These are phyloP conservation scores for Adelognathus sp. DNA, from an alignment of 2,888 invertebrate genomes.

Conservation along the genomic window DNA sequence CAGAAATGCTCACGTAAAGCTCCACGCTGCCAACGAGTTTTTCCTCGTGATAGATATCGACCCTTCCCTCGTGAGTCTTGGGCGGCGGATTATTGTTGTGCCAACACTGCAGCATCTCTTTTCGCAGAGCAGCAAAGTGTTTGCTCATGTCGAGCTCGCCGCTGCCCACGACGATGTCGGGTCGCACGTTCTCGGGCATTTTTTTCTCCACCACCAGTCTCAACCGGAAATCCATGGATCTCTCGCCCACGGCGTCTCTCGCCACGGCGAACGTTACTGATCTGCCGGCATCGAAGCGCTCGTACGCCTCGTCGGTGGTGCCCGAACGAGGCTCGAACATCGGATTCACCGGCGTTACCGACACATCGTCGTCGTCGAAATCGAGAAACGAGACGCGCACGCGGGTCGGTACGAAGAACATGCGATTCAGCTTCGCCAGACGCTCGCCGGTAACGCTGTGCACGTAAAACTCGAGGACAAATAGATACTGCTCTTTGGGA, in stretches of 20 bases:
- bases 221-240: conserved; percentile 83
- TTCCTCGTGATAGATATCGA: conserved; percentile 82
- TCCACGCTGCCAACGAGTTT: conserved; percentile 82
- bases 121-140: conserved; percentile 84
- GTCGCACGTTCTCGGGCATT: conserved; percentile 84
- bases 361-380: conserved; percentile 83
- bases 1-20: conserved; percentile 85
- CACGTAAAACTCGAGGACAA: conserved; percentile 86
- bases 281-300: conserved; percentile 84
- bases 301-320: conserved; percentile 66
- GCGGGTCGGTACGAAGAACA: conserved; percentile 82
- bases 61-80: conserved; percentile 84
- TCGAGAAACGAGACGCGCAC: conserved; percentile 84
- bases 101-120: conserved; percentile 78
- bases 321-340: conserved; percentile 76
- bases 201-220: conserved; percentile 83
- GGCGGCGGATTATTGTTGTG: conserved; percentile 65
- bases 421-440: conserved; percentile 73
- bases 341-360: conserved; percentile 72
- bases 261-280: conserved; percentile 86
- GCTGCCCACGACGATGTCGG: conserved; percentile 84
- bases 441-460: conserved; percentile 80
- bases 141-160: conserved; percentile 85
- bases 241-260: conserved; percentile 81
- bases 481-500: conserved; percentile 76